Evolutionary conservation across 2,113 vertebrate species (phyloP), one percentile per base, ranked within the genome.

Genomic region (Orientallactaga bullata): DNA sequence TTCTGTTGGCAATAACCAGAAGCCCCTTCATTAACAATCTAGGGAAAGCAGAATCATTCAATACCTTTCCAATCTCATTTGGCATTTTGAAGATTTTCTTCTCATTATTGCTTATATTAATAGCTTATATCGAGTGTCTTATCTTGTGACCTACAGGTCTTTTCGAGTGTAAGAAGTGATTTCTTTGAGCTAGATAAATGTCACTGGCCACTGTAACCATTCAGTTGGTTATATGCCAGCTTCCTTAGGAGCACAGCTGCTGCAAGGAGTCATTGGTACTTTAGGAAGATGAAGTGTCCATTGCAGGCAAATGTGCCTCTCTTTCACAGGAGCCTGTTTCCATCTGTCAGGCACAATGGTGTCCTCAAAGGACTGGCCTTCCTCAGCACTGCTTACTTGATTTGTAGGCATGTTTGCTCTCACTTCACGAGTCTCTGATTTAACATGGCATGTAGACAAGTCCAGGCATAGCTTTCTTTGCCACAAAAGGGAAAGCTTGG

Each of bases 11-110:
- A 84, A 5, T 47, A 89, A 63, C 65, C 32, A 68, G 87, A 85
- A 94, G 51, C 42, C 32, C 11, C 30, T 93, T 93, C 86, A 92
- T 96, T 95, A 84, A 79, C 77, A 77, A 77, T 51, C 58, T 11
- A 83, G 76, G 66, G 91, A 93, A 91, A 60, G 37, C 24, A 95
- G 42, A 7, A 83, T 95, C 55, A 16, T 90, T 90, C 47, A 65
- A 21, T 90, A 55, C 78, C 66, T 88, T 13, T 80, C 47, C 21
- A 86, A 24, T 78, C 42, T 82, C 60, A 94, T 76, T 69, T 94
- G 83, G 71, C 55, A 78, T 87, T 93, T 95, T 90, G 68, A 95
- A 87, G 21, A 89, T 71, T 93, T 93, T 84, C 88, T 88, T 21
- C 85, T 87, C 58, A 88, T 88, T 88, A 83, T 78, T 80, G 91